Evolutionary conservation across 1,140 invertebrate genomes (phyloP).

Genomic region (Cherax quadricarinatus): DNA sequence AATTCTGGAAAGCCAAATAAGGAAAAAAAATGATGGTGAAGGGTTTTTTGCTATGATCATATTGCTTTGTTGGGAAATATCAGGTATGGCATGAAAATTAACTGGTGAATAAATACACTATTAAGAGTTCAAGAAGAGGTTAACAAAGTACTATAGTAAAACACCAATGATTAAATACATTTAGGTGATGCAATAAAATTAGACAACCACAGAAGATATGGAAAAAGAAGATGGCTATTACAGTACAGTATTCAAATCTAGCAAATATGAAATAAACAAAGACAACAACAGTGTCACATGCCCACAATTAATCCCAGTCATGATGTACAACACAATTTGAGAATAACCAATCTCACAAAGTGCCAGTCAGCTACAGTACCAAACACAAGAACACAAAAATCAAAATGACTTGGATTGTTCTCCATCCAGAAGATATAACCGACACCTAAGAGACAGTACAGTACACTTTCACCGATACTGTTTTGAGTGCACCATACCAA

Average conservation of each 20-base stretch:
- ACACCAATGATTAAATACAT: too few species aligned
- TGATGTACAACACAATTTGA: neutral
- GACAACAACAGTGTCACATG: too few species aligned
- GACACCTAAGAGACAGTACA: neutral
- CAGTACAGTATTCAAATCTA: too few species aligned
- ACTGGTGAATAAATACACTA: too few species aligned
- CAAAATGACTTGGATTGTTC: neutral
- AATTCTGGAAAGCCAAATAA: too few species aligned
- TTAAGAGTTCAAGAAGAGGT: neutral
- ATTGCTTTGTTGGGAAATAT: too few species aligned
- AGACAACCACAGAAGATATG: neutral
- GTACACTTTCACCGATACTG: neutral
- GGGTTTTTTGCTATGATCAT: too few species aligned
- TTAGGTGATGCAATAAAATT: neutral
- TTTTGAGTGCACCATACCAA: conserved; percentile 35
- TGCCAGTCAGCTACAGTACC: neutral
- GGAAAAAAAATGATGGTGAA: too few species aligned
- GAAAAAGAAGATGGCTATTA: too few species aligned
- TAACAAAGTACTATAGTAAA: neutral
- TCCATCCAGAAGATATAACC: neutral
- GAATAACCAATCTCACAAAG: neutral
- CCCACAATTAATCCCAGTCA: too few species aligned
- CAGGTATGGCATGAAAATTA: too few species aligned
- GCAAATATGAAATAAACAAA: too few species aligned
- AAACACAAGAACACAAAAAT: neutral